phyloP scores from a whole-genome alignment of 2,113 vertebrate genomes.

The Xiphophorus maculatus region DNA sequence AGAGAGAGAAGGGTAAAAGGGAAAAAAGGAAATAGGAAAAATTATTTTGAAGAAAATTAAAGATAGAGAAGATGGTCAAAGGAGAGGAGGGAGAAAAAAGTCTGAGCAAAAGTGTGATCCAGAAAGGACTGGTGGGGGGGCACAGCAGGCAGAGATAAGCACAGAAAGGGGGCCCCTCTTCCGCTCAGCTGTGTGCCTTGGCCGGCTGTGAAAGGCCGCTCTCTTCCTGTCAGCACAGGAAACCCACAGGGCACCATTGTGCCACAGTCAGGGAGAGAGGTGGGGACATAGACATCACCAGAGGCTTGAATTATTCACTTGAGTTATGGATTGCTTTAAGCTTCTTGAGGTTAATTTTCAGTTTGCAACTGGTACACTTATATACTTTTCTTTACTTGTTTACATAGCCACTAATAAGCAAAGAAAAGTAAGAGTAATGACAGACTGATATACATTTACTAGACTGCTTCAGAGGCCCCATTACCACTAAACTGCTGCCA shows the following conservation, averaged over 20 bases:
- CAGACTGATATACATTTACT: conserved; percentile 17
- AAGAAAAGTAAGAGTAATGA: conserved; percentile 15
- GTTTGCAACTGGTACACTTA: conserved; percentile 8
- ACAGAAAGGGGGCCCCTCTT: conserved; percentile 70
- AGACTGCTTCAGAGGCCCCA: conserved; percentile 18
- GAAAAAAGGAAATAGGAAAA: conserved; percentile 11
- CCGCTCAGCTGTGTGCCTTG: conserved; percentile 80
- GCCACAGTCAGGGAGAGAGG: conserved; percentile 24
- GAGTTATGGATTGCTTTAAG: conserved; percentile 50
- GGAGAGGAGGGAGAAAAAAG: conserved; percentile 2
- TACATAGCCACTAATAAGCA: not conserved
- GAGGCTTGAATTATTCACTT: conserved; percentile 61
- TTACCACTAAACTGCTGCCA: conserved; percentile 10
- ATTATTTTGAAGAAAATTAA: conserved; percentile 13
- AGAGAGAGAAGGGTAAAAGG: too few species aligned
- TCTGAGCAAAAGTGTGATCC: conserved; percentile 17
- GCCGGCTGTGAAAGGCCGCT: conserved; percentile 78
- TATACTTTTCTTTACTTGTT: not conserved
- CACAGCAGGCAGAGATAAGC: conserved; percentile 34
- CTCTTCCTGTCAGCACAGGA: conserved; percentile 76
- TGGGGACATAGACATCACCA: conserved; percentile 36
- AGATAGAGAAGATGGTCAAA: conserved; percentile 40
- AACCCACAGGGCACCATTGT: conserved; percentile 76
- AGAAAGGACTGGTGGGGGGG: conserved; percentile 30
- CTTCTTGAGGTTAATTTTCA: conserved; percentile 43